Evolutionary conservation across 2,113 vertebrate species (phyloP).

Genomic region (Gila orcuttii): DNA sequence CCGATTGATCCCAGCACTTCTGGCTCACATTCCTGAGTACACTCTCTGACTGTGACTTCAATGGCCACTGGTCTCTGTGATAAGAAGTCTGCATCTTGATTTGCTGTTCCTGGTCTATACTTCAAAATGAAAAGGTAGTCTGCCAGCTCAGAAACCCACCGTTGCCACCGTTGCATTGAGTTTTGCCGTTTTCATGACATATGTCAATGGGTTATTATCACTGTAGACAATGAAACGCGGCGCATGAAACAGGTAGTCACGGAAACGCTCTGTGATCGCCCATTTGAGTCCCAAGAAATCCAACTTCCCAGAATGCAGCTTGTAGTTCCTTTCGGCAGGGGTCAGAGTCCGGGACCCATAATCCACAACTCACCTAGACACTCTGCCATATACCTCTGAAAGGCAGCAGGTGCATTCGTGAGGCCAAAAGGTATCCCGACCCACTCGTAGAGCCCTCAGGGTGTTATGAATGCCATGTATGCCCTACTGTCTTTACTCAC

Average conservation of each 20-base stretch:
- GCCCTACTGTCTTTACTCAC: no score
- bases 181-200: neutral
- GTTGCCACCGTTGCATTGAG: neutral
- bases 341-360: no score
- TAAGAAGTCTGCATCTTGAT: neutral
- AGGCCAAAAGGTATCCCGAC: no score
- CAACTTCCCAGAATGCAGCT: neutral
- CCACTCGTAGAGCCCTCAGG: no score
- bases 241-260: neutral
- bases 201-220: no score
- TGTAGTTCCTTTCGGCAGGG: no score
- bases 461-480: no score
- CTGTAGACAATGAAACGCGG: neutral
- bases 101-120: neutral
- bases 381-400: no score
- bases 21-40: neutral
- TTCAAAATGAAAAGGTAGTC: neutral
- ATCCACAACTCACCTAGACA: no score
- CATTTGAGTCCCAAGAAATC: neutral
- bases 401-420: no score
- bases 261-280: neutral
- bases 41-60: no score
- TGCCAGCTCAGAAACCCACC: neutral
- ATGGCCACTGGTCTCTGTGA: conserved; percentile 1
- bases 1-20: neutral